phyloP scores from a whole-genome alignment of 2,113 vertebrate genomes.

The Gallinago paraguaiae region DNA sequence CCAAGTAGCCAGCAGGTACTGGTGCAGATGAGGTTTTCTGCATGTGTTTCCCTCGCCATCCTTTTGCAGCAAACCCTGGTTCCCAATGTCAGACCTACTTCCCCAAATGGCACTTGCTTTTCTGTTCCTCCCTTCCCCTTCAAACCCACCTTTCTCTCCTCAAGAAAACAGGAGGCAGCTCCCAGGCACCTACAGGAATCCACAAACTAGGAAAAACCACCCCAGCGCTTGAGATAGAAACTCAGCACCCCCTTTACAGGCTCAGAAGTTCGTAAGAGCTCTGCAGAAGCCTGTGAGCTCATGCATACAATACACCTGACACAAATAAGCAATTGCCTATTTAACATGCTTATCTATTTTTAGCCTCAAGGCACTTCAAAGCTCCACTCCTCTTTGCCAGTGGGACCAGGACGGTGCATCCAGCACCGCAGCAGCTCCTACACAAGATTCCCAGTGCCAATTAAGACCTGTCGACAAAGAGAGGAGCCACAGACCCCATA shows the following conservation, averaged over 20 bases:
- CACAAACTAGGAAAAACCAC: not conserved
- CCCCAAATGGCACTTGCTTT: not conserved
- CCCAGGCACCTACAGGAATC: not conserved
- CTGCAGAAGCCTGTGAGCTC: not conserved
- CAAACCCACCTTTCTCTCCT: not conserved
- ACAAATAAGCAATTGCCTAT: not conserved
- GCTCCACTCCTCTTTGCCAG: not conserved
- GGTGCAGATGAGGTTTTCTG: not conserved
- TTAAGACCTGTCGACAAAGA: not conserved
- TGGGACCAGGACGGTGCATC: not conserved
- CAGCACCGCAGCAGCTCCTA: not conserved
- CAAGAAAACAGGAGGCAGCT: not conserved
- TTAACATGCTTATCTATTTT: not conserved
- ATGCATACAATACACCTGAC: not conserved
- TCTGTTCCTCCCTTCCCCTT: not conserved
- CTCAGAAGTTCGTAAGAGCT: not conserved
- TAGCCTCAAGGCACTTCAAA: not conserved
- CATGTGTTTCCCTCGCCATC: fast-evolving
- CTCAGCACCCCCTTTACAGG: not conserved
- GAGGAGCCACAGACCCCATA: not conserved
- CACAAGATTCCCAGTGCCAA: not conserved
- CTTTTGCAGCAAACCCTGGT: not conserved
- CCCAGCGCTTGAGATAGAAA: not conserved
- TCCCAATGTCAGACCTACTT: not conserved
- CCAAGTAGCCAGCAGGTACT: not conserved